A percentile compares a stretch with the other conserved stretches of the same genome.
Conservation (phyloP, 2,888 invertebrate genomes). For the Philaethria dido region DNA sequence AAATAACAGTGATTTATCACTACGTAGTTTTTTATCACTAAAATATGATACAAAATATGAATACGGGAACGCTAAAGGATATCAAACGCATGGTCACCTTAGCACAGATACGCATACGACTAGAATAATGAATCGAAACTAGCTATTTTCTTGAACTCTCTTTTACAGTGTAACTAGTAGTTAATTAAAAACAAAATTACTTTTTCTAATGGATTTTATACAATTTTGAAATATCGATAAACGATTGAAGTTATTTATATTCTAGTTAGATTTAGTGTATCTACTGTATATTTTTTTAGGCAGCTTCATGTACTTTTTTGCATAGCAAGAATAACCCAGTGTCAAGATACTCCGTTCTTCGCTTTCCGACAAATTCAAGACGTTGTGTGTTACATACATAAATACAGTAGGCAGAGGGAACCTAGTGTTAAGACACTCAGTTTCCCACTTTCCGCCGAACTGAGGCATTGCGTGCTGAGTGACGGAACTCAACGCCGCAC, state of each 20-base stretch:
- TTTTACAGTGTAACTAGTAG: conserved; percentile 60
- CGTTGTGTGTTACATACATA: too few relatives aligned
- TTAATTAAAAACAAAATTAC: conserved; percentile 50
- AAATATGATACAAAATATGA: neutral
- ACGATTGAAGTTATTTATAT: neutral
- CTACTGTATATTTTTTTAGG: too few relatives aligned
- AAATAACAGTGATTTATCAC: neutral
- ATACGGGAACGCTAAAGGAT: neutral
- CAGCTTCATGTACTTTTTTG: neutral
- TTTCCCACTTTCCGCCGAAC: too few relatives aligned
- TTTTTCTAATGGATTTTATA: conserved; percentile 40
- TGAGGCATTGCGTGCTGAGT: too few relatives aligned
- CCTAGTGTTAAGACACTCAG: too few relatives aligned
- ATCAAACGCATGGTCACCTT: conserved; percentile 52
- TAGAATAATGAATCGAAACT: conserved; percentile 69
- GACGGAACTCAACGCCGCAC: too few relatives aligned
- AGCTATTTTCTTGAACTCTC: conserved; percentile 68
- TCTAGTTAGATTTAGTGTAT: too few relatives aligned
- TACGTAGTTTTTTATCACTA: neutral
- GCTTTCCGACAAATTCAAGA: too few relatives aligned
- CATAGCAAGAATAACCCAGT: too few relatives aligned
- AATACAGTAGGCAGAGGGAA: too few relatives aligned
- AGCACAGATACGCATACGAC: conserved; percentile 58
- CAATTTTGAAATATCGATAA: neutral
- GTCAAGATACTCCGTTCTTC: too few relatives aligned